Evolutionary conservation across 2,797 vertebrate species (phyloP), one percentile per base, ranked within the genome.

Genomic region (Alectoris magna): DNA sequence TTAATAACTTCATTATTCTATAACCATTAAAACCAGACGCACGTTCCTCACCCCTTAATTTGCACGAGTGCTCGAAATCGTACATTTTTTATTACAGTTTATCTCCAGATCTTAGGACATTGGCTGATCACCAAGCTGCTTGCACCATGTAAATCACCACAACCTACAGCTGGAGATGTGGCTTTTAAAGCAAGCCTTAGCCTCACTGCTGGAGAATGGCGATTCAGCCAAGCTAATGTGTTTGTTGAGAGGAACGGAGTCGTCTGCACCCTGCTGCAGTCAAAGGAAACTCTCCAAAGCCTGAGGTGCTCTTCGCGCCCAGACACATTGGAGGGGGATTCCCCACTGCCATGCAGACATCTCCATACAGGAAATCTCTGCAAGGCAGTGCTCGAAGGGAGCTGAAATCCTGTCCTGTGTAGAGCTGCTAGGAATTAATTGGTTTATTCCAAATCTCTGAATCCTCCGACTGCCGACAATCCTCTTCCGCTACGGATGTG

Each of bases 131-230:
- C 69, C 49, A 69, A 39, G 17, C 41, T 83, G 46, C 34, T 81
- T 69, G 41, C 64, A 39, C 41, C 69, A 69, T 21, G 80, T 95
- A 71, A 92, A 77, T 93, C 79, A 69, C 41, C n/a, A 62, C n/a
- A 27, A 14, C 26, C 5, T 83, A 3, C 43, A 55, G 29, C 17
- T 29, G 48, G 39, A 84, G 63, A 67, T 0, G 0, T 27, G 38
- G 23, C 67, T 74, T 86, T 86, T 72, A 84, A 39, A 84, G 68
- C 43, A 84, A 44, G 8, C 27, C 80, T 89, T 83, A 55, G 12
- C 58, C 14, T 85, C 62, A 23, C 0, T 31, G 6, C 17, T 59
- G 36, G 55, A 56, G 5, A 72, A 86, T 51, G 7, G 15, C 11
- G 59, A 8, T 67, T 81, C 55, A 81, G 44, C 27, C 58, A 43